Base-by-base conservation (phyloP, 1,140 invertebrate species). In the Ceratosolen solmsi region DNA sequence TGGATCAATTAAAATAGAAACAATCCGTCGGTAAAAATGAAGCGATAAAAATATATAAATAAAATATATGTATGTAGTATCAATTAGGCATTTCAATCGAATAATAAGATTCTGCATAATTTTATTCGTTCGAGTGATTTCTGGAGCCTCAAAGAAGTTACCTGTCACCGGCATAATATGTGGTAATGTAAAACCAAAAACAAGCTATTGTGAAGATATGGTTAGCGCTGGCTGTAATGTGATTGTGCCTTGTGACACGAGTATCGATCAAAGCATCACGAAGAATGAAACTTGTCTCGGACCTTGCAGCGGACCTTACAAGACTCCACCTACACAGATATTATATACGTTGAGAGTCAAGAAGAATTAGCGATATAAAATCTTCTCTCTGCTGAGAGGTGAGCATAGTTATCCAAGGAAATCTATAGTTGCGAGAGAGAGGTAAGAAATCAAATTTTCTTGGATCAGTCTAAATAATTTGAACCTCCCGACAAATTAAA, bases 201-300 rank as follows among this genome's bases (percentile, higher is more conserved):
- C 13, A 15, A 25, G 27, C n/a, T n/a, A 68, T 78, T 65, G 76
- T 68, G 63, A 78, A 78, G 41, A 78, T 78, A 60, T 68, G 76
- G 17, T n/a, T 54, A 49, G 56, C 17, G 20, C 38, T 41, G 33
- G 74, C 20, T 63, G 41, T 49, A n/a, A 13, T 78, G 49, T 49
- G 33, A 71, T 79, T 79, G 77, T 79, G 51, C 33, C 36, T 79
- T 60, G 65, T 68, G 63, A 68, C 65, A 71, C 36, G 49, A 41
- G 20, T 65, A 79, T 79, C 77, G 65, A 79, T 70, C 77, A 33
- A 33, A 36, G 20, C 65, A 46, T 79, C 49, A 79, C 51, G 65
- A 46, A n/a, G 63, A 27, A 78, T 54, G 46, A 68, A 68, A 33
- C 46, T 51, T 27, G 76, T 63, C 63, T 33, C 60, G 38, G 22